phyloP scores from a whole-genome alignment of 2,797 vertebrate species.

The Alca torda region DNA sequence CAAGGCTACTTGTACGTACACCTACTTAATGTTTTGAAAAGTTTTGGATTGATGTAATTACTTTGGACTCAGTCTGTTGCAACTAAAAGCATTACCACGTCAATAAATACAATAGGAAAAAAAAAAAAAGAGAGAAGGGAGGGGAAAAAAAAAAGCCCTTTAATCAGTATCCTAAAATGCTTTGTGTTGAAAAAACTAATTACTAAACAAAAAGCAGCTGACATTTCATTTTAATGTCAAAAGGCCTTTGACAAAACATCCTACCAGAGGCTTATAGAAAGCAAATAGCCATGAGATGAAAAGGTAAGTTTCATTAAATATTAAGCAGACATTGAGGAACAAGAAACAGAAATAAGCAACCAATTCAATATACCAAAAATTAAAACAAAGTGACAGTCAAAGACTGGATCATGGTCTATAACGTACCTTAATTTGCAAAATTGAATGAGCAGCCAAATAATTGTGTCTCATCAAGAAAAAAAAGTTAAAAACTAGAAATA shows the following conservation, averaged over 20 bases:
- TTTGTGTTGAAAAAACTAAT: background rate
- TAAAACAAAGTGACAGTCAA: background rate
- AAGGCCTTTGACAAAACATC: background rate
- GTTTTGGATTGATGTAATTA: background rate
- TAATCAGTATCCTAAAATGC: background rate
- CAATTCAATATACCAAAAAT: background rate
- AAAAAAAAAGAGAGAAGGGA: background rate
- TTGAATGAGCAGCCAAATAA: background rate
- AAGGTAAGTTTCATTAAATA: background rate
- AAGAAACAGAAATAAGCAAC: background rate
- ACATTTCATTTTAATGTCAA: background rate
- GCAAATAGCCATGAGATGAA: background rate
- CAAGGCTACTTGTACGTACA: background rate
- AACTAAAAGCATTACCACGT: background rate
- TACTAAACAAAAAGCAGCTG: background rate
- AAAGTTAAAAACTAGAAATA: background rate
- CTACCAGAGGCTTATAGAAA: background rate
- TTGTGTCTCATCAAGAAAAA: background rate
- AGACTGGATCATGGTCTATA: background rate
- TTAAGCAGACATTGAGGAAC: background rate
- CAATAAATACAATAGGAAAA: background rate
- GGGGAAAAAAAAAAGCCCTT: background rate
- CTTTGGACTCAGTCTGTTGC: background rate
- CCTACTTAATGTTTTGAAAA: background rate
- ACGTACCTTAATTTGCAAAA: background rate